Evolutionary conservation across 2,113 vertebrate genomes (phyloP).

Genomic region (Campylomormyrus numenius): DNA sequence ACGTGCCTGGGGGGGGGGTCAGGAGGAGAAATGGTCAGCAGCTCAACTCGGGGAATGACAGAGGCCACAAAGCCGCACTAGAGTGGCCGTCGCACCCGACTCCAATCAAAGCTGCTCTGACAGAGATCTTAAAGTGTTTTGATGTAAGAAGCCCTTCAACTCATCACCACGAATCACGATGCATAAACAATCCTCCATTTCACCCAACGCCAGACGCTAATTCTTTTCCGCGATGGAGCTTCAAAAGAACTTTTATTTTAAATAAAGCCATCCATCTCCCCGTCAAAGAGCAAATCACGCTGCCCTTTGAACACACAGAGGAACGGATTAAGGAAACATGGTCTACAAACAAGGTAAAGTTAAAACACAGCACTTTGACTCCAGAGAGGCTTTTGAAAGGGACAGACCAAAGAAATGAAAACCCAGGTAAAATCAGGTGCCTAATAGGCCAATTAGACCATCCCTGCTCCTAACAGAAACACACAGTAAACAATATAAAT

Average conservation of each 20-base stretch:
- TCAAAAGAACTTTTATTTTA: slow-evolving; percentile 10
- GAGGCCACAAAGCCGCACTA: neutral
- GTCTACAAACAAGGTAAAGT: neutral
- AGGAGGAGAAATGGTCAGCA: neutral
- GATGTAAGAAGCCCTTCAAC: neutral
- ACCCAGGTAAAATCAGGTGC: neutral
- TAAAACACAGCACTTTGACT: neutral
- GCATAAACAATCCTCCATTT: neutral
- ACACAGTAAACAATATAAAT: neutral
- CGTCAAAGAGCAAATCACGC: neutral
- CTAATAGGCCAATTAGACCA: neutral
- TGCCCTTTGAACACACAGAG: neutral
- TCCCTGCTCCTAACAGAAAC: neutral
- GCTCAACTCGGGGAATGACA: neutral
- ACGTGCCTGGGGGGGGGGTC: slow-evolving; percentile 65
- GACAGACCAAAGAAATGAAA: neutral
- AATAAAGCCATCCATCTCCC: neutral
- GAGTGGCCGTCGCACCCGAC: neutral
- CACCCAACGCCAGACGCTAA: neutral
- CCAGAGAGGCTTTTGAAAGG: neutral
- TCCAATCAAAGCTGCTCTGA: neutral
- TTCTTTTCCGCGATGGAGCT: neutral
- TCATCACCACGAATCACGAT: neutral
- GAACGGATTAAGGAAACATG: neutral
- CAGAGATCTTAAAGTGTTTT: neutral